Evolutionary conservation across 2,888 invertebrate genomes (phyloP).

Genomic region (Hemistola chrysoprasaria): DNA sequence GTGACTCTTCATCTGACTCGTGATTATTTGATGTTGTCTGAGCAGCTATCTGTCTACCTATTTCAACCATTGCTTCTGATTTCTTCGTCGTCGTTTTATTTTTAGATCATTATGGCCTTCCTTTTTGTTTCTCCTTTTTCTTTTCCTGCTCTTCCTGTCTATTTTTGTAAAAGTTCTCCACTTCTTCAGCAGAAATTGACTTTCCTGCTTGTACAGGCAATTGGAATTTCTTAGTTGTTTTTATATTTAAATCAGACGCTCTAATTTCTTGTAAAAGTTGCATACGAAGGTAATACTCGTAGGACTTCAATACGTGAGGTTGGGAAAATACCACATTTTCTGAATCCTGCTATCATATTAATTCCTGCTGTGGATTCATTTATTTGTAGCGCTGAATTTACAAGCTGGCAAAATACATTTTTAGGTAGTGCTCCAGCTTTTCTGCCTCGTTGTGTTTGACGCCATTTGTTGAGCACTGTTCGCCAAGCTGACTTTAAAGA

Average conservation of each 20-base stretch:
- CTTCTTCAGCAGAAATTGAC: constrained; percentile 23
- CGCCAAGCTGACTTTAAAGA: constrained; percentile 21
- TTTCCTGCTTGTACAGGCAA: constrained; percentile 25
- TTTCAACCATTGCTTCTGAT: neutral
- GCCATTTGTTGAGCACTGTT: constrained; percentile 20
- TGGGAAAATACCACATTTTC: constrained; percentile 26
- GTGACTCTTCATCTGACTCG: constrained; percentile 3
- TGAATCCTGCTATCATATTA: constrained; percentile 26
- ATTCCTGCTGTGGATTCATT: constrained; percentile 20
- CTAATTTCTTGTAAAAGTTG: constrained; percentile 24
- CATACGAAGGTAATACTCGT: constrained; percentile 19
- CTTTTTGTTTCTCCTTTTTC: constrained; percentile 16
- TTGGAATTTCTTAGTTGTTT: constrained; percentile 23
- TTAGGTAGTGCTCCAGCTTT: constrained; percentile 18
- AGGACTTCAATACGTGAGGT: constrained; percentile 18
- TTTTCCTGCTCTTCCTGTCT: constrained; percentile 17
- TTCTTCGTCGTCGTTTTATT: constrained; percentile 5
- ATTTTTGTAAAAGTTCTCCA: constrained; percentile 20
- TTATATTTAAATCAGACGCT: constrained; percentile 18
- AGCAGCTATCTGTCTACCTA: constrained; percentile 2
- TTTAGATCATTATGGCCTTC: constrained; percentile 5
- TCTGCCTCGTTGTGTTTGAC: constrained; percentile 20
- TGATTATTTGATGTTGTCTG: neutral
- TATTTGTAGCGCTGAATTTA: constrained; percentile 17
- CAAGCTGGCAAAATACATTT: constrained; percentile 21